Percentiles rank a stretch among this genome's conserved stretches.
Evolutionary conservation across 2,113 vertebrate species (phyloP).

Genomic region (Colistium nudipinnis): DNA sequence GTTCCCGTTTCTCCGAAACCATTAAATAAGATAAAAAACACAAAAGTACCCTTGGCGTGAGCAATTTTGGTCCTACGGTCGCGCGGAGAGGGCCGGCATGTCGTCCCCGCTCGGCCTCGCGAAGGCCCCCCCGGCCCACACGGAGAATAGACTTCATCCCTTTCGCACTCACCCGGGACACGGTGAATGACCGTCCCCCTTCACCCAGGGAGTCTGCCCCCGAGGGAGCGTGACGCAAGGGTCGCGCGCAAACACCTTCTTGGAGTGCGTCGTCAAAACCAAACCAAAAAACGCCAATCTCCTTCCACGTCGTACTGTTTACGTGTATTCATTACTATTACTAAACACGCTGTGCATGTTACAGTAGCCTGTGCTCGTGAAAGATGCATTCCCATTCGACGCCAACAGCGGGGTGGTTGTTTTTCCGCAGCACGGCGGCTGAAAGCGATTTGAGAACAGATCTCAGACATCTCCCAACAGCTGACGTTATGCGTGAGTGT

Average conservation of each 20-base stretch:
- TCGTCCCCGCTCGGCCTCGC: constrained; percentile 18
- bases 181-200: constrained; percentile 19
- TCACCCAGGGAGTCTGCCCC: constrained; percentile 9
- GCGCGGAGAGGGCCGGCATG: constrained; percentile 13
- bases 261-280: background rate
- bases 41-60: background rate
- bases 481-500: constrained; percentile 76
- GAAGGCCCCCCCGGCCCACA: constrained; percentile 41
- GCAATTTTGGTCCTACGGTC: too few relatives aligned
- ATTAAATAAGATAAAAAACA: background rate
- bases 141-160: constrained; percentile 21
- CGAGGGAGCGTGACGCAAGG: background rate
- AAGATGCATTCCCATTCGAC: constrained; percentile 51
- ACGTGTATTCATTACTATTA: constrained; percentile 8
- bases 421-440: constrained; percentile 50
- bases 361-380: constrained; percentile 34
- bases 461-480: constrained; percentile 66
- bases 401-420: constrained; percentile 55
- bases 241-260: constrained; percentile 28
- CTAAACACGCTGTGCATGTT: constrained; percentile 33
- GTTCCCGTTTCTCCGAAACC: too few relatives aligned
- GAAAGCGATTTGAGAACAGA: constrained; percentile 72
- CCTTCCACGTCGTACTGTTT: background rate
- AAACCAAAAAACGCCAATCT: background rate
- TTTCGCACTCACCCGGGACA: constrained; percentile 33